Base-by-base conservation (phyloP, 1,140 invertebrate genomes). In the Penaeus indicus region DNA sequence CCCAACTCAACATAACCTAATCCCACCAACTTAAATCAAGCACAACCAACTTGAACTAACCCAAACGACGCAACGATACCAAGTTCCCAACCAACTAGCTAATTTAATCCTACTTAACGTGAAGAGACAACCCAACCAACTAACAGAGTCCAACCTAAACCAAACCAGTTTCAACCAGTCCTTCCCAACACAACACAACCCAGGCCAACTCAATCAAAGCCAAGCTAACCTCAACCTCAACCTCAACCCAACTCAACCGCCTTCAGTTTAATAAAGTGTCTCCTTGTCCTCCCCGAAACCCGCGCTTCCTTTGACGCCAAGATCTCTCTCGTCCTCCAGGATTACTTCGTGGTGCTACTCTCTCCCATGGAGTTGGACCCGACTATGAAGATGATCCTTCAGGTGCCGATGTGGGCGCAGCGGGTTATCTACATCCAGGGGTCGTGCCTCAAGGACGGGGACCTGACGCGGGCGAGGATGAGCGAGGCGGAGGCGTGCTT, bases 321-420 rank as follows among this genome's bases (percentile, higher is more conserved):
- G 27, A 75, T 81, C 18, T 69, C 27, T 82, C 62, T 63, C 67
- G 67, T 80, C 83, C 91, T 92, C 3, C 94, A 99, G 95, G 97
- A 99, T 92, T 99, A 97, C 92, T 99, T 98, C 92, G 98, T 99
- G 47, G 98, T 99, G 19, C 94, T 99, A 42, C 93, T 99, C 25
- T 99, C 98, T 2, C 98, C 98, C 0, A 98, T 98, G 96, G 98
- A 99, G 93, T 94, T 99, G 89, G 98, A 99, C 92, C 96, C 97
- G 0, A 99, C 97, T 4, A 99, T 99, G 97, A 94, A 98, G 91
- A 97, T 98, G 97, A 98, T 99, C 90, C 94, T 99, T 22, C 98
- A 99, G 94, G 97, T 99, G 81, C 98, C 98, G 1, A 97, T 99
- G 92, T 99, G 98, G 98, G 97, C 98, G 16, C 97, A 99, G 92